Evolutionary conservation across 2,113 vertebrate species (phyloP).

Genomic region (Sylvia atricapilla): DNA sequence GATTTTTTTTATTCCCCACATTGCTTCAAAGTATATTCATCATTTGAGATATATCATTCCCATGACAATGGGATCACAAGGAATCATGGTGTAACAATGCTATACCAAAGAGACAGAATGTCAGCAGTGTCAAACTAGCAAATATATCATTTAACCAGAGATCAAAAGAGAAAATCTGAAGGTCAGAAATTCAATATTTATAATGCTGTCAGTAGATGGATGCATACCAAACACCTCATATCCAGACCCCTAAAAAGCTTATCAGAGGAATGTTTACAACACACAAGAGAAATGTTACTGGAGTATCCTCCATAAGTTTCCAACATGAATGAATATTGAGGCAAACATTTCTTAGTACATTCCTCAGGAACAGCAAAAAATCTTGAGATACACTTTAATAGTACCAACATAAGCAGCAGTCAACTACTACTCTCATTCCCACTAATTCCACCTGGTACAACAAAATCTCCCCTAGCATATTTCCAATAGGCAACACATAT

Average conservation of each 20-base stretch:
- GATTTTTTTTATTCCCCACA: neutral
- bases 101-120: neutral
- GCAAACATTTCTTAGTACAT: neutral
- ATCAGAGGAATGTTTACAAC: neutral
- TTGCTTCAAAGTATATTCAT: neutral
- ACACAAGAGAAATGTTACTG: neutral
- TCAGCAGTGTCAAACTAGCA: neutral
- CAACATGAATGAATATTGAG: neutral
- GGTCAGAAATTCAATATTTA: constrained; percentile 20
- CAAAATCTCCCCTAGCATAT: neutral
- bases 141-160: neutral
- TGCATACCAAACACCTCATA: neutral
- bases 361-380: neutral
- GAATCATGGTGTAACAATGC: neutral
- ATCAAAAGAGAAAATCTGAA: constrained; percentile 27
- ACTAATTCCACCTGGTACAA: neutral
- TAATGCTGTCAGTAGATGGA: neutral
- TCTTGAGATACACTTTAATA: neutral
- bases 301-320: neutral
- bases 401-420: neutral
- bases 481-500: neutral
- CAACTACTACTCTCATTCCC: neutral
- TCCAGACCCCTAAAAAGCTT: neutral
- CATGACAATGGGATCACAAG: neutral
- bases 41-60: neutral